A percentile compares a stretch with the other conserved stretches of the same genome.
These are phyloP conservation scores for Mastacembelus armatus DNA, from an alignment of 2,797 vertebrate species.

Conservation along the genomic window DNA sequence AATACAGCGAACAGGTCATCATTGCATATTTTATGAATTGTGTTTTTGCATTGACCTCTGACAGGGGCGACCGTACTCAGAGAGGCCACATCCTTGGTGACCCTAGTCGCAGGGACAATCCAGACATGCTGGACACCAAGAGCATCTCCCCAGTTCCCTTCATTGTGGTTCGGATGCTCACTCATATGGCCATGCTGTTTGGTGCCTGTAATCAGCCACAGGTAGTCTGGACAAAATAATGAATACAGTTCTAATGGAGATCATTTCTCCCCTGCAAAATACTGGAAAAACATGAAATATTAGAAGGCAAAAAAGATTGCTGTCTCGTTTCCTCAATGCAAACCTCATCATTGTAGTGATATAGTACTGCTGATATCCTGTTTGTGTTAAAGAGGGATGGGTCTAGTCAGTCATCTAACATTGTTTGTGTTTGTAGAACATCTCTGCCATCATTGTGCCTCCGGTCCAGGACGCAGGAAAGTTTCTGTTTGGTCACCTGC, in stretches of 20 bases:
- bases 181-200: conserved; percentile 90
- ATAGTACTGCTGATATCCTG: not conserved
- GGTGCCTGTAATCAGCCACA: conserved; percentile 79
- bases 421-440: conserved; percentile 49
- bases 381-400: not conserved
- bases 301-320: not conserved
- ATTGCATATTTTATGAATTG: not conserved
- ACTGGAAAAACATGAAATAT: not conserved
- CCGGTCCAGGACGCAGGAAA: conserved; percentile 57
- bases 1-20: not conserved
- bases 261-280: not conserved
- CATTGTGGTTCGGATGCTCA: conserved; percentile 86
- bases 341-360: not conserved
- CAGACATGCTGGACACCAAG: conserved; percentile 84
- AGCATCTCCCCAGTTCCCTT: conserved; percentile 84
- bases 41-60: not conserved
- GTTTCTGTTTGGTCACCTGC: conserved; percentile 88
- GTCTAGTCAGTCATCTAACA: not conserved
- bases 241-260: not conserved
- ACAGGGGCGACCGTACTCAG: conserved; percentile 88
- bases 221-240: conserved; percentile 71
- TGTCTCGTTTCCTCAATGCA: not conserved
- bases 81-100: conserved; percentile 89
- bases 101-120: conserved; percentile 67
- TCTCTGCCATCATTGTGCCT: conserved; percentile 85